Evolutionary conservation across 2,113 vertebrate genomes (phyloP).

Genomic region (Tiliqua scincoides): DNA sequence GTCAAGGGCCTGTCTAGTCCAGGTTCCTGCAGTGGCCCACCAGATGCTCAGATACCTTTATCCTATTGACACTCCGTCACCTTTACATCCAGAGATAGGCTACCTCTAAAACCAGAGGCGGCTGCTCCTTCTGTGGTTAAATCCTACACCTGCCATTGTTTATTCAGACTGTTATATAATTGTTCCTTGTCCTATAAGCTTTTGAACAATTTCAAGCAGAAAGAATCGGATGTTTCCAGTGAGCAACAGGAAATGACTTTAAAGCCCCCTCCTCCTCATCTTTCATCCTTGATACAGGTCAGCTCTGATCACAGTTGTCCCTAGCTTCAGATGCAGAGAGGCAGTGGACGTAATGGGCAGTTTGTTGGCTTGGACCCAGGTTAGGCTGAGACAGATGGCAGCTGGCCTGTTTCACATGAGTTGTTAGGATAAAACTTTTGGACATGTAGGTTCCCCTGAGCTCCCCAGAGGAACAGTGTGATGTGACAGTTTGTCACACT

Average conservation of each 20-base stretch:
- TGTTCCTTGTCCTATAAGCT: neutral
- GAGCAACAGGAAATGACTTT: neutral
- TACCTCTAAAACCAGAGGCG: no score
- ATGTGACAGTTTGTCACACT: neutral
- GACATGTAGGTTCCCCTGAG: no score
- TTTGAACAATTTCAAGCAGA: neutral
- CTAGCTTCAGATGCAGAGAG: no score
- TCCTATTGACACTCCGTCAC: no score
- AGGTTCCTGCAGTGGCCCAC: no score
- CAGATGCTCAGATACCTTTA: no score
- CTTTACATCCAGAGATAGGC: no score
- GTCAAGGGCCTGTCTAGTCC: no score
- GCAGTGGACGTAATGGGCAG: neutral
- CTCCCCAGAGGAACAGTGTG: neutral
- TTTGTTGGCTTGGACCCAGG: neutral
- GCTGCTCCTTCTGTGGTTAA: no score
- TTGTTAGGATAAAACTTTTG: neutral
- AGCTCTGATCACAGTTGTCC: neutral
- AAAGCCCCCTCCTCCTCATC: neutral
- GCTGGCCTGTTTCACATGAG: neutral
- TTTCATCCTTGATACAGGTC: neutral
- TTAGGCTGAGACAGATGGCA: no score
- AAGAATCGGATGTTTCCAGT: neutral
- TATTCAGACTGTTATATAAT: neutral
- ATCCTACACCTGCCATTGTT: neutral